Evolutionary conservation across 2,797 vertebrate species (phyloP).

Genomic region (Pachyuromys duprasi): DNA sequence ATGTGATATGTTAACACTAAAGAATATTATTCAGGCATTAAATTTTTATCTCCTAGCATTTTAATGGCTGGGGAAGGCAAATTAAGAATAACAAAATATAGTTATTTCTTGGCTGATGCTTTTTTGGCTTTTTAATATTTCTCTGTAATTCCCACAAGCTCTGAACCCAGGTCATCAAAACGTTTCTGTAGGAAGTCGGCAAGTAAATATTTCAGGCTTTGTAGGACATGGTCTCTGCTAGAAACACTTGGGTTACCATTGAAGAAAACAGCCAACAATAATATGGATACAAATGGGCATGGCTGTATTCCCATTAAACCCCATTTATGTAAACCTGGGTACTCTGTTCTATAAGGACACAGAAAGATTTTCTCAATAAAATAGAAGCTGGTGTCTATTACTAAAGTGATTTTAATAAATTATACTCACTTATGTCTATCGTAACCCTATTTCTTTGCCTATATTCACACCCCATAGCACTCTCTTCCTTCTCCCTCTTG

Average conservation of each 20-base stretch:
- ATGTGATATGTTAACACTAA: background rate
- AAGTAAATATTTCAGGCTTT: constrained; percentile 33
- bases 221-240: background rate
- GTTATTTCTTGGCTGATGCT: background rate
- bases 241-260: background rate
- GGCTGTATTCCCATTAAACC: constrained; percentile 23
- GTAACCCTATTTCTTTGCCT: background rate
- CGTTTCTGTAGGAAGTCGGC: background rate
- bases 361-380: background rate
- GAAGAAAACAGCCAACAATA: constrained; percentile 22
- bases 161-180: background rate
- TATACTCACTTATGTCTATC: background rate
- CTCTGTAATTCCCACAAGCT: constrained; percentile 21
- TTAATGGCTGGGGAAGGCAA: constrained; percentile 11
- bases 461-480: background rate
- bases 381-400: background rate
- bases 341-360: background rate
- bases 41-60: constrained; percentile 35
- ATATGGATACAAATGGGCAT: background rate
- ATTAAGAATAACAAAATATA: background rate
- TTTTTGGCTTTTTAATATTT: background rate
- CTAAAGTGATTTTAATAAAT: background rate
- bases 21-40: background rate
- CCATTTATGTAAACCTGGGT: background rate
- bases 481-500: background rate